Evolutionary conservation across 2,113 vertebrate genomes (phyloP).

Genomic region (Anguilla japonica): DNA sequence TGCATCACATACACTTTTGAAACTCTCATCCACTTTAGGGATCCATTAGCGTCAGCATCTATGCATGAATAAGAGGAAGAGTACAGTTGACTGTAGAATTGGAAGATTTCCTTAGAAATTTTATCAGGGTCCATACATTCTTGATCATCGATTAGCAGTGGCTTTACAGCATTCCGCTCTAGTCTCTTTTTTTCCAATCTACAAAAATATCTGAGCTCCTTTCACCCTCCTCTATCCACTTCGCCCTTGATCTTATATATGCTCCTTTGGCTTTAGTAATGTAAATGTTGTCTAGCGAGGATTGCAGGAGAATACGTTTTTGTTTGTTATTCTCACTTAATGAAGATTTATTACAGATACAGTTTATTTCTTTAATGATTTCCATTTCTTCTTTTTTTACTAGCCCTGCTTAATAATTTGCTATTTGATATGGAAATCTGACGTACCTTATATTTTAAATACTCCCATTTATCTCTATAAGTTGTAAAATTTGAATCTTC

Average conservation of each 20-base stretch:
- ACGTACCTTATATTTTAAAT: neutral
- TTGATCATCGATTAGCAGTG: neutral
- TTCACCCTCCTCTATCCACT: neutral
- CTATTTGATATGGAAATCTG: neutral
- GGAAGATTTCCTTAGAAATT: conserved; percentile 2
- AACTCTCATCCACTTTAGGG: conserved; percentile 1
- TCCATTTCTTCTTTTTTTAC: neutral
- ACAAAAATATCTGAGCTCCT: neutral
- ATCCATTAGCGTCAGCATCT: neutral
- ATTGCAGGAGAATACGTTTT: neutral
- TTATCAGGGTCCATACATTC: neutral
- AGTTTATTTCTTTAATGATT: neutral
- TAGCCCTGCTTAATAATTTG: neutral
- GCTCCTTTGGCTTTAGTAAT: neutral
- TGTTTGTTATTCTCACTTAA: neutral
- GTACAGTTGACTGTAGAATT: neutral
- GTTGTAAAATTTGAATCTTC: neutral
- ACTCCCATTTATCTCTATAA: conserved; percentile 12
- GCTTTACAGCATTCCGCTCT: neutral
- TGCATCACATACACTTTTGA: neutral
- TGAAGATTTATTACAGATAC: neutral
- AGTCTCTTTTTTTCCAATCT: neutral
- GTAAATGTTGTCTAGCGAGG: neutral
- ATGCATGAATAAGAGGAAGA: neutral
- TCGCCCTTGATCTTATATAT: conserved; percentile 1